Conservation (phyloP, 2,113 vertebrate genomes). For the Hyaena hyaena region DNA sequence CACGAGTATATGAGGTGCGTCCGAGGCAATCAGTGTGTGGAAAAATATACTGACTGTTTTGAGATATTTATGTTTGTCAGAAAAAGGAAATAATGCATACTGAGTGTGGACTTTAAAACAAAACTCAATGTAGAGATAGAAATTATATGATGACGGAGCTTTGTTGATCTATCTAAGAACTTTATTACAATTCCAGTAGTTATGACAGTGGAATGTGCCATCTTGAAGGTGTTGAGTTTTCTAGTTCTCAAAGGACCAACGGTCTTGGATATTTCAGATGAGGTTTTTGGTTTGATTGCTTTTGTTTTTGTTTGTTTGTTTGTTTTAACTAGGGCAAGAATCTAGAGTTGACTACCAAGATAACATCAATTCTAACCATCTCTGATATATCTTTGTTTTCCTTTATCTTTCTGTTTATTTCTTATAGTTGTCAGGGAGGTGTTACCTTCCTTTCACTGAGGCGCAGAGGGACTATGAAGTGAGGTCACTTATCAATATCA, state of each 20-base stretch:
- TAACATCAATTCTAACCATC: neutral
- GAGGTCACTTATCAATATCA: neutral
- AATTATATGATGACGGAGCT: neutral
- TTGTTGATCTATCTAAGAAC: neutral
- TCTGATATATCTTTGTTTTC: neutral
- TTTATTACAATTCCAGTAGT: neutral
- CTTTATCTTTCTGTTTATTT: neutral
- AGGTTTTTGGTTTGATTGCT: neutral
- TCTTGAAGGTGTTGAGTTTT: neutral
- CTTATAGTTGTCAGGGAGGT: neutral
- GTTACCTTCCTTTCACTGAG: neutral
- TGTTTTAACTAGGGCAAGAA: neutral
- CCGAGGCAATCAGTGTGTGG: neutral
- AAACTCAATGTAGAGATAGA: neutral
- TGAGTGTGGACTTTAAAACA: neutral
- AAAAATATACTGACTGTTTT: neutral
- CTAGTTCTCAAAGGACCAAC: neutral
- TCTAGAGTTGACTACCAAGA: neutral
- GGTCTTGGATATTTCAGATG: neutral
- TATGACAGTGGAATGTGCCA: rapidly evolving
- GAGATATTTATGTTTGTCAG: neutral
- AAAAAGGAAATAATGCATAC: neutral
- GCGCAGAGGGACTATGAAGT: neutral
- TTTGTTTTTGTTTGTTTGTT: neutral
- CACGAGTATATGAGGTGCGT: neutral